Base-by-base conservation (phyloP, 2,888 invertebrate species). In the Aethes cnicana region DNA sequence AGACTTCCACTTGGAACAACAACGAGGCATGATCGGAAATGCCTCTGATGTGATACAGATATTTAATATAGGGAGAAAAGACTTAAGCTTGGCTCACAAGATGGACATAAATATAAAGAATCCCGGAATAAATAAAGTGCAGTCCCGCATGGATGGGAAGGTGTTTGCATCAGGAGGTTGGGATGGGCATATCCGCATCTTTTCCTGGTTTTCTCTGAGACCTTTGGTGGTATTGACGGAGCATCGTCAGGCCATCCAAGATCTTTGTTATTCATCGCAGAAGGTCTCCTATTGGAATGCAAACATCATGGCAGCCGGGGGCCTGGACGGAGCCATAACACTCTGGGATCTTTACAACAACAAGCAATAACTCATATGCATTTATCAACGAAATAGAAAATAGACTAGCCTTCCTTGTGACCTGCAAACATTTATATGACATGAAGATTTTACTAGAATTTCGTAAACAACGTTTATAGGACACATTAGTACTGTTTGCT, bases 341-440 rank as follows among this genome's bases (percentile, higher is more conserved):
- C 89, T 96, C 48, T 96, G 95, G 95, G 93, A 95, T 85, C 90
- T 96, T 65, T 96, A 95, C 73, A 95, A 95, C 57, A 72, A 65
- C 56, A 86, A 71, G 58, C 72, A 80, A 59, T 86, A 68, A 72
- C 28, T 43, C 63, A 61, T 66, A 65, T 71, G 68, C 43, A 39
- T 44, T 52, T 44, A 17, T 52, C 11, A 44, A 39, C 54, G 56
- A 39, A 42, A 41, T 33, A 12, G 11, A 21, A 18, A 37, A 47
- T 47, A 20, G 43, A 46, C 33, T 52, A 54, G 46, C 46, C 36
- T 49, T 47, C 20, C 42, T 16, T 37, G 30, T 47, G 55, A 56
- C 57, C 54, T 58, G 58, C 56, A 55, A 46, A 48, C 44, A 42
- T 43, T 33, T 17, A 42, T 50, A 53, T 54, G 56, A 56, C 53